phyloP scores from a whole-genome alignment of 2,113 vertebrate species.

The Talpa occidentalis region DNA sequence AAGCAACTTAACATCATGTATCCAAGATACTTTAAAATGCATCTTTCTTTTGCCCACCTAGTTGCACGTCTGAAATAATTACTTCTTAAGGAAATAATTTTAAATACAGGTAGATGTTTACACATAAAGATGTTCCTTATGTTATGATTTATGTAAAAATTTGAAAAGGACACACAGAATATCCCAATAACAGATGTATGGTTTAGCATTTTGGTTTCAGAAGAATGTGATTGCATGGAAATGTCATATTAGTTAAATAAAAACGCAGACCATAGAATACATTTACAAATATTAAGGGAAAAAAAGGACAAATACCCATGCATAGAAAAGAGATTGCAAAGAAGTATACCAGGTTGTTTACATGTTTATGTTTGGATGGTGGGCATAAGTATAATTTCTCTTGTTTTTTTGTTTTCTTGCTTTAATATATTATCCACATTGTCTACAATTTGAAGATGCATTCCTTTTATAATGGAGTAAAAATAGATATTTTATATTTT shows the following conservation, averaged over 20 bases:
- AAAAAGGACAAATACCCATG: not conserved
- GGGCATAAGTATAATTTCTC: not conserved
- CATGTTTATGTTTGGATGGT: constrained; percentile 23
- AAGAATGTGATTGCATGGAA: constrained; percentile 26
- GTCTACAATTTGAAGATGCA: constrained; percentile 29
- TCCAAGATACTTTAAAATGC: constrained; percentile 20
- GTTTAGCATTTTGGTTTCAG: constrained; percentile 38
- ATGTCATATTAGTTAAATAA: constrained; percentile 44
- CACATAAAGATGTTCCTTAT: not conserved
- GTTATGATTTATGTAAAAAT: constrained; percentile 30
- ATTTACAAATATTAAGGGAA: constrained; percentile 6
- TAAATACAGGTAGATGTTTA: constrained; percentile 46
- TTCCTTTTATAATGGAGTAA: constrained; percentile 44
- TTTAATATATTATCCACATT: constrained; percentile 30
- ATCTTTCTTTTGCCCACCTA: not conserved
- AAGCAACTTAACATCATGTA: constrained; percentile 12
- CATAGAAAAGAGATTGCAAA: not conserved
- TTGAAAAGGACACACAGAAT: not conserved
- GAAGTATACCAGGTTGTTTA: not conserved
- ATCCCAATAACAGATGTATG: not conserved
- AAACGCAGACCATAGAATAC: constrained; percentile 37
- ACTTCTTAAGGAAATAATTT: not conserved
- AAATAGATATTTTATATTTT: constrained; percentile 44
- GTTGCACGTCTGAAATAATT: constrained; percentile 3
- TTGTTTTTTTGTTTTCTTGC: not conserved